Conservation (phyloP, 2,113 vertebrate genomes). For the Lampris incognitus region DNA sequence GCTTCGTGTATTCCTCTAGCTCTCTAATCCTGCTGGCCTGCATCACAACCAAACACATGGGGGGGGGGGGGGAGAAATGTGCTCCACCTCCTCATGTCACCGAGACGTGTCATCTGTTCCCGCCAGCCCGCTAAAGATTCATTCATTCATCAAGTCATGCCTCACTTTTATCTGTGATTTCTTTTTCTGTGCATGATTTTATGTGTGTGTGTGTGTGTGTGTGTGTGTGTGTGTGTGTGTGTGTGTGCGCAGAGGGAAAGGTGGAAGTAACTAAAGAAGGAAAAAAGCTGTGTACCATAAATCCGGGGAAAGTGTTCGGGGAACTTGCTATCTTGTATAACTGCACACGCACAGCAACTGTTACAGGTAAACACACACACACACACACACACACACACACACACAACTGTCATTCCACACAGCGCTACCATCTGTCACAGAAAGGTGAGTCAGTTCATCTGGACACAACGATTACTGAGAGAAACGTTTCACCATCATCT, state of each 20-base stretch:
- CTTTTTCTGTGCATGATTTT: background rate
- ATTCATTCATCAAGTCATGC: no score
- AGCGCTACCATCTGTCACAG: no score
- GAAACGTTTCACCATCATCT: no score
- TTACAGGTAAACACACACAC: constrained; percentile 71
- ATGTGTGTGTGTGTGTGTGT: constrained; percentile 14
- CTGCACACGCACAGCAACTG: constrained; percentile 82
- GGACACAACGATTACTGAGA: no score
- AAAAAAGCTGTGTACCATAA: constrained; percentile 76
- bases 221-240: constrained; percentile 14
- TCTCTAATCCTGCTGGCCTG: no score
- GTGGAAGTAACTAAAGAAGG: constrained; percentile 79
- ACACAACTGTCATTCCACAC: background rate
- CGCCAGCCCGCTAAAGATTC: constrained; percentile 21
- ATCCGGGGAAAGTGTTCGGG: constrained; percentile 78
- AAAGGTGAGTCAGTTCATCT: no score
- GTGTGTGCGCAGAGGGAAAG: constrained; percentile 73
- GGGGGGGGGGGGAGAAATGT: no score
- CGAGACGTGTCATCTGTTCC: constrained; percentile 25
- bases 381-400: constrained; percentile 11
- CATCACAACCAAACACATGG: no score
- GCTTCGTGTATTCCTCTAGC: no score
- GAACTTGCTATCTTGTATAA: constrained; percentile 83
- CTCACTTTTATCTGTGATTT: background rate
- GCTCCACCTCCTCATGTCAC: background rate